Conservation (phyloP, 2,888 invertebrate genomes). For the Monopis laevigella region DNA sequence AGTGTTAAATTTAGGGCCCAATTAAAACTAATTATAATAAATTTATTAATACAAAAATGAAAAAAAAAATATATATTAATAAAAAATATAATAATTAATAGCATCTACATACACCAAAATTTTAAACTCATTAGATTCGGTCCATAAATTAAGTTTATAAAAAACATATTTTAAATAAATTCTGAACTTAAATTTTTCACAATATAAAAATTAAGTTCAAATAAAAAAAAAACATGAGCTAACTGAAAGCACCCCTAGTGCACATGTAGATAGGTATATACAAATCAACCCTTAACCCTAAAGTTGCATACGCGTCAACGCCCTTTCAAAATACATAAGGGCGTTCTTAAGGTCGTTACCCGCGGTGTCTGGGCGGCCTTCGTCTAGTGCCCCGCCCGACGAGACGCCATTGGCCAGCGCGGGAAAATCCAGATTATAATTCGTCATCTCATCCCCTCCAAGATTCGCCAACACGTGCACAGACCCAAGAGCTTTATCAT, state of each 20-base stretch:
- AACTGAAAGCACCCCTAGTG: too few relatives aligned
- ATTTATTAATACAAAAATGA: too few relatives aligned
- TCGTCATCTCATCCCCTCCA: slow-evolving; percentile 40
- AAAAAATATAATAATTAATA: too few relatives aligned
- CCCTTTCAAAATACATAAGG: slow-evolving; percentile 29
- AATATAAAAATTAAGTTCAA: not conserved
- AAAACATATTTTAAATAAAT: not conserved
- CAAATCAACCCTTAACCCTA: slow-evolving; percentile 5
- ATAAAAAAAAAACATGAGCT: too few relatives aligned
- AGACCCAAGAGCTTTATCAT: slow-evolving; percentile 49
- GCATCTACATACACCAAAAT: too few relatives aligned
- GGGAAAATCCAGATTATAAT: slow-evolving; percentile 37
- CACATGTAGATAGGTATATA: too few relatives aligned
- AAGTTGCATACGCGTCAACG: too few relatives aligned
- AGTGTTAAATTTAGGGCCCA: too few relatives aligned
- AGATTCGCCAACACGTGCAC: slow-evolving; percentile 39
- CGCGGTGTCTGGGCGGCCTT: slow-evolving; percentile 35
- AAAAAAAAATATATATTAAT: too few relatives aligned
- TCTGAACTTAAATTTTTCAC: not conserved
- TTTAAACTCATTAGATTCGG: too few relatives aligned
- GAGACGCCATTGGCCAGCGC: slow-evolving; percentile 29
- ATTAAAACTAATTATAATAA: too few relatives aligned
- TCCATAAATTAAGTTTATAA: too few relatives aligned
- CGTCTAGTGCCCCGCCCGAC: slow-evolving; percentile 21
- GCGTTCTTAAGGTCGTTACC: slow-evolving; percentile 21